phyloP scores from a whole-genome alignment of 1,140 invertebrate genomes.

The Potamilus streckersoni region DNA sequence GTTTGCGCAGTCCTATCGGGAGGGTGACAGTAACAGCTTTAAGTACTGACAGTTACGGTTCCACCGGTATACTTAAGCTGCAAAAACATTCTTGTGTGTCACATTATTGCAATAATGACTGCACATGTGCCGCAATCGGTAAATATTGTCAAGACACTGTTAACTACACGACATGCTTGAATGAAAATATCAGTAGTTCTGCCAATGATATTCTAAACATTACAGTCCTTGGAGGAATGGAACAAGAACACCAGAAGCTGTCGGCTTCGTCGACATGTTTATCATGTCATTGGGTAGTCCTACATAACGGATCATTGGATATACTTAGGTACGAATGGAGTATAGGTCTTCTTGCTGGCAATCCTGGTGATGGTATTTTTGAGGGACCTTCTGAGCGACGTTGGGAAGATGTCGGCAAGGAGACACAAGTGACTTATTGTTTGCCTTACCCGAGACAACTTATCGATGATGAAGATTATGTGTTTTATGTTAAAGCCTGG shows the following conservation, averaged over 20 bases:
- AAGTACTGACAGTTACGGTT: not conserved
- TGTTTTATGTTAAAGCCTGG: slow-evolving; percentile 41
- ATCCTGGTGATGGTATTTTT: slow-evolving; percentile 36
- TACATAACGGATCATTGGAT: not conserved
- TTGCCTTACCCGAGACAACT: slow-evolving; percentile 22
- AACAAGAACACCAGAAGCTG: not conserved
- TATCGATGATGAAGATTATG: slow-evolving; percentile 22
- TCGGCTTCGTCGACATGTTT: slow-evolving; percentile 38
- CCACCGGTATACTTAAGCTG: slow-evolving; percentile 13
- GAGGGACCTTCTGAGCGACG: slow-evolving; percentile 19
- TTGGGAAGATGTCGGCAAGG: slow-evolving; percentile 40
- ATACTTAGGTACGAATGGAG: slow-evolving; percentile 42
- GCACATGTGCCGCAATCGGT: slow-evolving; percentile 41
- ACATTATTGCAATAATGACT: slow-evolving; percentile 41
- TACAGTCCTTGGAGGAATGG: slow-evolving; percentile 4
- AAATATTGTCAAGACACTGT: slow-evolving; percentile 19
- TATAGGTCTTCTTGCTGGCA: slow-evolving; percentile 22
- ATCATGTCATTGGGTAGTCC: slow-evolving; percentile 17
- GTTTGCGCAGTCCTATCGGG: slow-evolving; percentile 17
- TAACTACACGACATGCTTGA: not conserved
- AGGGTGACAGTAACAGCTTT: slow-evolving; percentile 25
- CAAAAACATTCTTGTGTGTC: slow-evolving; percentile 37
- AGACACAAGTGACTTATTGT: slow-evolving; percentile 34
- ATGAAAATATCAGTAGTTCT: not conserved
- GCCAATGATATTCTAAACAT: not conserved